Conservation (phyloP, 2,797 vertebrate species). For the Acropternis orthonyx region DNA sequence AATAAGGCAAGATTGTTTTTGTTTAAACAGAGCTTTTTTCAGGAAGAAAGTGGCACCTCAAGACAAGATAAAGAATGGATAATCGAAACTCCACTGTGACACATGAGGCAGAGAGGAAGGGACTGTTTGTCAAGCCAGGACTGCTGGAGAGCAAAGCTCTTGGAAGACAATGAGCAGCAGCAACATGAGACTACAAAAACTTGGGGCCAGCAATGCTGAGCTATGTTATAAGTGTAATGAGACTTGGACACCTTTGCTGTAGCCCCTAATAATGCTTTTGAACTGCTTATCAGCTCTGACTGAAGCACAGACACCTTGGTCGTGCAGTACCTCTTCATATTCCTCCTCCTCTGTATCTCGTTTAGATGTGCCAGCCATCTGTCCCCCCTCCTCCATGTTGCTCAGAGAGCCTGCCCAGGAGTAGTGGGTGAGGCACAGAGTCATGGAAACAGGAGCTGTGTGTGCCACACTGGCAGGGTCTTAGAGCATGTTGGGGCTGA, state of each 20-base stretch:
- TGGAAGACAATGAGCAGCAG: not conserved
- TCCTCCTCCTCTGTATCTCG: not conserved
- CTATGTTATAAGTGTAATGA: not conserved
- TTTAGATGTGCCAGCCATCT: not conserved
- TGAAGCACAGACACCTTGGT: not conserved
- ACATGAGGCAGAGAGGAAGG: not conserved
- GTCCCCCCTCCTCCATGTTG: not conserved
- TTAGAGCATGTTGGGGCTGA: slow-evolving; percentile 34
- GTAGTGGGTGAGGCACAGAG: not conserved
- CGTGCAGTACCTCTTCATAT: not conserved
- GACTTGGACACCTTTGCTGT: not conserved
- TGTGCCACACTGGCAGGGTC: not conserved
- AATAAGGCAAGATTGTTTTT: not conserved
- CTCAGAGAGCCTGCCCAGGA: not conserved
- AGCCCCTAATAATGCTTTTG: not conserved
- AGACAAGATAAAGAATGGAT: not conserved
- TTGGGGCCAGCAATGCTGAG: not conserved
- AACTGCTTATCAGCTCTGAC: not conserved
- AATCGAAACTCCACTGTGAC: not conserved
- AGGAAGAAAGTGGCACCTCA: not conserved
- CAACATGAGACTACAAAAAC: not conserved
- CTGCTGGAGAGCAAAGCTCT: not conserved
- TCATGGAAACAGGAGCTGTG: slow-evolving; percentile 8
- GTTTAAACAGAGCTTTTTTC: not conserved
- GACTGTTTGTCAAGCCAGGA: not conserved